Percentiles rank a stretch among this genome's conserved stretches.
These are phyloP conservation scores for Seison nebaliae DNA, from an alignment of 1,140 invertebrate genomes.

Conservation along the genomic window DNA sequence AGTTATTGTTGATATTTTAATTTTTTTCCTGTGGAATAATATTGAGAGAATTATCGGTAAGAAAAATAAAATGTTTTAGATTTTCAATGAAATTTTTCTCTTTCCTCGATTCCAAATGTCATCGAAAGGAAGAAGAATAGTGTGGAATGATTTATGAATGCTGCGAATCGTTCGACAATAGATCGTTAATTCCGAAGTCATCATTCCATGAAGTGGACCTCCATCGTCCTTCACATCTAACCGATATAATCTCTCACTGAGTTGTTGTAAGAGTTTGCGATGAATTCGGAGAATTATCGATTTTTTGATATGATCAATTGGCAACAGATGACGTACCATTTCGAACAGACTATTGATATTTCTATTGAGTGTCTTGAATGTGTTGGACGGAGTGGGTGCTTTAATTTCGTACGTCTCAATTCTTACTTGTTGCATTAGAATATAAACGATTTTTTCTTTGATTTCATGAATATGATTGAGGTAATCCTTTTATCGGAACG, in stretches of 20 bases:
- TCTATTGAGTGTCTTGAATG: constrained; percentile 64
- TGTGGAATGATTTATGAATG: too few species aligned
- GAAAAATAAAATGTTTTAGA: too few species aligned
- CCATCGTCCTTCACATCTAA: constrained; percentile 74
- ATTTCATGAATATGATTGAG: constrained; percentile 71
- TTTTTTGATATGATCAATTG: constrained; percentile 43
- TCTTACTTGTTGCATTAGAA: too few species aligned
- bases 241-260: constrained; percentile 50
- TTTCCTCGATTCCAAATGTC: too few species aligned
- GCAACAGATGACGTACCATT: constrained; percentile 34
- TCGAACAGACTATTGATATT: constrained; percentile 59
- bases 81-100: too few species aligned
- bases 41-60: too few species aligned
- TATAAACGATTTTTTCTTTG: constrained; percentile 60
- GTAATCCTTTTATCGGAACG: too few species aligned
- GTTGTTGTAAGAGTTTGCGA: constrained; percentile 52
- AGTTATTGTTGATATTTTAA: too few species aligned
- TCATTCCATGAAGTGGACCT: constrained; percentile 52
- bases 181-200: neutral
- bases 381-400: constrained; percentile 67
- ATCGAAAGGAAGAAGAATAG: too few species aligned
- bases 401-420: constrained; percentile 39
- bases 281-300: constrained; percentile 56
- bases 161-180: too few species aligned
- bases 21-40: too few species aligned